Base-by-base conservation (phyloP, 2,113 vertebrate species). In the Caretta caretta region DNA sequence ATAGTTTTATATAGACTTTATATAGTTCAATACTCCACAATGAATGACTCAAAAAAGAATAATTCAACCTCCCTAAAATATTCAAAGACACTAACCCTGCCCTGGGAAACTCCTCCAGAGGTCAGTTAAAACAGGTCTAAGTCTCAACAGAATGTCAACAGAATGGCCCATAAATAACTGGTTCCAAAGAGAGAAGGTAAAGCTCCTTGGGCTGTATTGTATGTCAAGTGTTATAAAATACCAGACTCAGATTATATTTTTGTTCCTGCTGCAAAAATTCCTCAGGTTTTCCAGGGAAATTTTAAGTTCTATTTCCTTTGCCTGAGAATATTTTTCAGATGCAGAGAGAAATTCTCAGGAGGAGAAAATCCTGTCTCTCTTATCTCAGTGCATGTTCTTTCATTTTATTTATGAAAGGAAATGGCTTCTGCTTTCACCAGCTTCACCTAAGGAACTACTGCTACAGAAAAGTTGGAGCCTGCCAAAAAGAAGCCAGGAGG, bases 41-140 rank as follows among this genome's bases (percentile, higher is more conserved):
- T 91, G 81, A 97, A 92, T 94, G 92, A 94, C 87, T 85, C 49
- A 88, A 84, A 93, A 96, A 95, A 87, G 22, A 95, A 94, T 93
- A 12, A 92, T 81, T 96, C 57, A 50, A 79, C 29, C 5, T 1
- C 1, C 3, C 81, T 92, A 89, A 89, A 96, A 92, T 90, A 88
- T 48, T 42, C 83, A 90, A 85, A 94, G 62, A 53, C 9, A 86
- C 93, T 95, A 69, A 38, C 65, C 35, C 48, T 80, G 8, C 75
- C 57, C 83, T 8, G 65, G 22, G 8, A 24, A 83, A 59, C 85
- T 75, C 4, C 65, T 96, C 38, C 53, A 93, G 57, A 78, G 81
- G 7, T 38, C 75, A 57, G 46, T 29, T 79, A 46, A 78, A 78
- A 19, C 46, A 27, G 7, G 25, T 2, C 78, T 7, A 59, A 12